Base-by-base conservation (phyloP, 2,113 vertebrate genomes). In the Cyprinus carpio region DNA sequence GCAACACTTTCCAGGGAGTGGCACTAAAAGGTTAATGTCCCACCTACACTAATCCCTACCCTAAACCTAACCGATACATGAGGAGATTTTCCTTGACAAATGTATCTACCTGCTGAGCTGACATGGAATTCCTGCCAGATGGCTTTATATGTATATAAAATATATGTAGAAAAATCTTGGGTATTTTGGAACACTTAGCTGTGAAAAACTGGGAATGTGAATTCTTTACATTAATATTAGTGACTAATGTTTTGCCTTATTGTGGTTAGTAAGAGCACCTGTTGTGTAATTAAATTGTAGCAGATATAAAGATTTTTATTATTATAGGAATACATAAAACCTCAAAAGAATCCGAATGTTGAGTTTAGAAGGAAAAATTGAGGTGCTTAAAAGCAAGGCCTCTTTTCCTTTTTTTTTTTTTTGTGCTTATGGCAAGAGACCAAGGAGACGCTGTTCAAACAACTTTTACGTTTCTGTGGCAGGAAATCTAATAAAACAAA, bases 381-480 rank as follows among this genome's bases (percentile, higher is more conserved):
- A 54, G 82, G 88, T 37, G 58, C 71, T 83, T 15, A 3, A 2
- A 85, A 74, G 80, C 10, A 3, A 46, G 43, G 37, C 76, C 69
- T 81, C 56, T 85, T 83, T n/a, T n/a, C n/a, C n/a, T n/a, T n/a
- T n/a, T n/a, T n/a, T n/a, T n/a, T n/a, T n/a, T n/a, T n/a, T 84
- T 43, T 72, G 82, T 46, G 27, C 64, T 83, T 71, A 78, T 83
- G 62, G 40, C 75, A 20, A 54, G 37, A 58, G 65, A 90, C 29
- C 71, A 87, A 82, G n/a, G 31, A 84, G 84, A 74, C 85, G 78
- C n/a, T 75, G 86, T n/a, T 80, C 25, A 27, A 85, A 71, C 40
- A 65, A 13, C 77, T 87, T 87, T 87, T 85, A 79, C 77, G 76
- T 88, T 87, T 88, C 80, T 88, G 81, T 84, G 56, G 76, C 84